Percentiles rank a stretch among this genome's conserved stretches.
Evolutionary conservation across 2,797 vertebrate genomes (phyloP).

Genomic region (Allobates femoralis): DNA sequence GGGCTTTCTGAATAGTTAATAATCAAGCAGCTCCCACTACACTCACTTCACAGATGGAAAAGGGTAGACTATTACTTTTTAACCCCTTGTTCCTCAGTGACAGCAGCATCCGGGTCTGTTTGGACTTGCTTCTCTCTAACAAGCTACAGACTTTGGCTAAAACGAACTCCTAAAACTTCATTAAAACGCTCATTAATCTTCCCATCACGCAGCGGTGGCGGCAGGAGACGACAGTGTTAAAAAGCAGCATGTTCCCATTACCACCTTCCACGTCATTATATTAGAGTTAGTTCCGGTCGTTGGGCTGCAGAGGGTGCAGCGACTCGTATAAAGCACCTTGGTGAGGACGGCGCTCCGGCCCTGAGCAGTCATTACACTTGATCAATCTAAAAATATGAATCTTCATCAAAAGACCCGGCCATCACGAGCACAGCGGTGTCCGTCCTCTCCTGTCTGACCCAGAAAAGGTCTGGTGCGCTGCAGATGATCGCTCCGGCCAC

Average conservation of each 20-base stretch:
- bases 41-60: no score
- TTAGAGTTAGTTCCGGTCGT: background rate
- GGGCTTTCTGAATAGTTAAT: no score
- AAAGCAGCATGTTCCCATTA: constrained; percentile 14
- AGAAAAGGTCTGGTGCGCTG: background rate
- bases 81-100: background rate
- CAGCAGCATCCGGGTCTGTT: background rate
- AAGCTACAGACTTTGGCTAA: background rate
- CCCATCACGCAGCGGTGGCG: background rate
- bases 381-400: background rate
- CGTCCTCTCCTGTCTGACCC: background rate
- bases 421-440: background rate
- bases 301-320: no score
- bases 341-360: background rate
- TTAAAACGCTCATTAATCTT: background rate
- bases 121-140: background rate
- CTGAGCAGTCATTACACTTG: background rate
- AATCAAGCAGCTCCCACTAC: no score
- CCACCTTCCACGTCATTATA: background rate
- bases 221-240: background rate
- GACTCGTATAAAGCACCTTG: constrained; percentile 23
- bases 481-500: constrained; percentile 6
- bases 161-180: background rate
- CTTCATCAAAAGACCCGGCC: background rate
- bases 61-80: background rate